These are phyloP conservation scores for Lissocephala sabroskyi DNA, from an alignment of 2,888 invertebrate genomes.

Conservation along the genomic window DNA sequence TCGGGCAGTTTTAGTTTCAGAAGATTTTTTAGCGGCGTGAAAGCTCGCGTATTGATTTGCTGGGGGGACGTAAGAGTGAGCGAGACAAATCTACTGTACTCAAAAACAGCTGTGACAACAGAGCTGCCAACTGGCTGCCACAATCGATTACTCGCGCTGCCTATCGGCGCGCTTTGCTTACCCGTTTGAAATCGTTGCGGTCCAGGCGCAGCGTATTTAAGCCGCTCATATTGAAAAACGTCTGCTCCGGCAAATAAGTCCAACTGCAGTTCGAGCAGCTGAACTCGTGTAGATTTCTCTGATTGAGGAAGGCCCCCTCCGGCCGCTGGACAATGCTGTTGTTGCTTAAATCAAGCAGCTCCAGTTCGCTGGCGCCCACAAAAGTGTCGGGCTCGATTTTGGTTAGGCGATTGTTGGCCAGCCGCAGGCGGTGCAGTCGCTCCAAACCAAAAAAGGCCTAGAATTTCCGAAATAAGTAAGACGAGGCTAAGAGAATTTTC, in stretches of 20 bases:
- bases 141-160: conserved; percentile 8
- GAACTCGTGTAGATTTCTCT: conserved; percentile 64
- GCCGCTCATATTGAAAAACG: conserved; percentile 67
- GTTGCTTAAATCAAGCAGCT: conserved; percentile 68
- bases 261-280: conserved; percentile 70
- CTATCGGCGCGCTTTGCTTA: conserved; percentile 30
- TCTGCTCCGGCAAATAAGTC: conserved; percentile 64
- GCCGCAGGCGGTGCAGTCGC: conserved; percentile 64
- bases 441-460: conserved; percentile 65
- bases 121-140: conserved; percentile 29
- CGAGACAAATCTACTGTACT: conserved; percentile 22
- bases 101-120: conserved; percentile 3
- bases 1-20: conserved; percentile 69
- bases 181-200: conserved; percentile 68
- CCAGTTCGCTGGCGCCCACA: conserved; percentile 58
- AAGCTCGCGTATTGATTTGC: conserved; percentile 71
- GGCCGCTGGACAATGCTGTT: conserved; percentile 66
- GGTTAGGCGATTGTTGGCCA: conserved; percentile 68
- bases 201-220: conserved; percentile 69
- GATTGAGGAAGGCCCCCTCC: conserved; percentile 65
- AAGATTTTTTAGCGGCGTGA: conserved; percentile 67
- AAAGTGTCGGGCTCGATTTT: conserved; percentile 69
- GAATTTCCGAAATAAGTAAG: conserved; percentile 25
- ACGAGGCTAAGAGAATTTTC: too few relatives aligned
- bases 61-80: conserved; percentile 38